Base-by-base conservation (phyloP, 2,113 vertebrate genomes). In the Coptodon bakossiorum region DNA sequence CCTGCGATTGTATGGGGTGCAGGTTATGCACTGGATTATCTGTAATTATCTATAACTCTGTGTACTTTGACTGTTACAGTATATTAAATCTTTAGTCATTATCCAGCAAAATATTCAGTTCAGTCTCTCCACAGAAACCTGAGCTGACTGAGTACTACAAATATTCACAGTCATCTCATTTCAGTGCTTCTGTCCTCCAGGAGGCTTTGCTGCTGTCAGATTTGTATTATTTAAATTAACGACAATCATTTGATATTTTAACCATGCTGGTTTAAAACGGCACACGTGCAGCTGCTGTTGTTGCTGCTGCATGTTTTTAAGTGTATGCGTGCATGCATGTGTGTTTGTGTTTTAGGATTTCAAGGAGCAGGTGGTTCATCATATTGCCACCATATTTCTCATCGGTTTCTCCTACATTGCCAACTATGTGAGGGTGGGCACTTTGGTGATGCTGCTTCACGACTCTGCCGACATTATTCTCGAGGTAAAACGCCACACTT, bases 341-440 rank as follows among this genome's bases (percentile, higher is more conserved):
- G 40, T 73, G 38, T 73, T 24, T 50, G 43, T 76, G 43, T 91
- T 82, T 29, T 91, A 99, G 98, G 98, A 99, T 89, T 98, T 98
- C 88, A 97, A 96, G 86, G 97, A 98, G 89, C 98, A 99, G 93
- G 96, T 98, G 13, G 68, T 98, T 81, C 98, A 98, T 94, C 98
- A 98, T 50, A 96, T 97, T 11, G 96, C 97, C 85, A 98, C 98
- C 84, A 95, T 99, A 86, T 92, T 96, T 93, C 97, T 99, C 78
- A 97, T 99, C 22, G 80, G 92, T 22, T 98, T 98, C 94, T 99
- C 98, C 1, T 99, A 99, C 94, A 97, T 97, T 52, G 71, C 94
- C 22, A 99, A 99, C 91, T 98, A 97, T 61, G 94, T 98, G 88
- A 97, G 98, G 48, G 96, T 99, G 1, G 98, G 98, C 14, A 97